Conservation (phyloP, 2,797 vertebrate species). For the Alca torda region DNA sequence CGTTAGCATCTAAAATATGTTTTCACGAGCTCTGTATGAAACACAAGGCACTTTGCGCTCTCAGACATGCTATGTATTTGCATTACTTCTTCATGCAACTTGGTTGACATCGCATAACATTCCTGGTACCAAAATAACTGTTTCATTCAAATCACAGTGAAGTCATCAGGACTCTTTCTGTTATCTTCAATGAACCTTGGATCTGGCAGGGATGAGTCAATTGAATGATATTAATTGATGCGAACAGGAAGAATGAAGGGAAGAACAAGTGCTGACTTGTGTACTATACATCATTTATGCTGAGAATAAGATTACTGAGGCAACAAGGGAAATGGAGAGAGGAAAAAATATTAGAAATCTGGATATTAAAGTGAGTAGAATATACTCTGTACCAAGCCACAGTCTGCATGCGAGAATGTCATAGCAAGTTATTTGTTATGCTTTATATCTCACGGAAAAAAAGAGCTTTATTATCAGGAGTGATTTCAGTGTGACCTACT, state of each 20-base stretch:
- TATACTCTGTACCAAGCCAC: neutral
- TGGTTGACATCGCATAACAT: neutral
- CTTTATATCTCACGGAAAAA: neutral
- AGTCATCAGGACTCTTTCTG: neutral
- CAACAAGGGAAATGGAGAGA: neutral
- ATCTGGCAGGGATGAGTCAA: neutral
- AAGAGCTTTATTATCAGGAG: neutral
- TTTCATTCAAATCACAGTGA: neutral
- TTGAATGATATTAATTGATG: neutral
- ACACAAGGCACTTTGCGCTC: neutral
- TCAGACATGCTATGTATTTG: neutral
- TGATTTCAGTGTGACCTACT: neutral
- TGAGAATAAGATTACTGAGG: neutral
- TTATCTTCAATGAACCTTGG: neutral
- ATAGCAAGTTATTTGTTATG: neutral
- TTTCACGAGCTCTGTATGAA: neutral
- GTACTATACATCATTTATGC: neutral
- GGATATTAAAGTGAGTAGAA: neutral
- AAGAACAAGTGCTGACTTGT: neutral
- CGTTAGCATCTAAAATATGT: neutral
- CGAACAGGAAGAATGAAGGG: neutral
- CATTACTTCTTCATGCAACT: neutral
- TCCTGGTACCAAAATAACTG: neutral
- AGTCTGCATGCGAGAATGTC: neutral
- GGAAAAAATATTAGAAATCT: neutral